phyloP scores from a whole-genome alignment of 2,797 vertebrate genomes.

The Monodelphis domestica region DNA sequence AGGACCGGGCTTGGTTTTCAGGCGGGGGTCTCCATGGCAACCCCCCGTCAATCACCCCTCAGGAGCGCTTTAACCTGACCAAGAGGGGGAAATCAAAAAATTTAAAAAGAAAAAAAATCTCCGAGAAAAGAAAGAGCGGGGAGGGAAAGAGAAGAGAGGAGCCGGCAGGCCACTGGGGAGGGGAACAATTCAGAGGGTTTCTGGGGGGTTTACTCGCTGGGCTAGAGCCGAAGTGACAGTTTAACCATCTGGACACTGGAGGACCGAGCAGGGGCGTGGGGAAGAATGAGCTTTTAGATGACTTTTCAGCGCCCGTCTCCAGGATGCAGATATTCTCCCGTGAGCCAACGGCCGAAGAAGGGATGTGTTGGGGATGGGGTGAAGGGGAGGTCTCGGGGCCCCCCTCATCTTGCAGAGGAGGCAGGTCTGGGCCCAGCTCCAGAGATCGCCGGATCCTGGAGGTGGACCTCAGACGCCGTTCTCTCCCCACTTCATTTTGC shows the following conservation, averaged over 20 bases:
- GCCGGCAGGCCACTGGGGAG: slow-evolving; percentile 59
- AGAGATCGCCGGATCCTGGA: slow-evolving; percentile 15
- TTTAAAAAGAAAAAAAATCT: slow-evolving; percentile 54
- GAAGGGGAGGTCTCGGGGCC: neutral
- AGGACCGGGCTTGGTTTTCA: slow-evolving; percentile 87
- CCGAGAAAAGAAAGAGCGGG: slow-evolving; percentile 67
- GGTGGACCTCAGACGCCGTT: slow-evolving; percentile 29
- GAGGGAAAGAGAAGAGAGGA: slow-evolving; percentile 71
- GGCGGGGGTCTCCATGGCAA: slow-evolving; percentile 86
- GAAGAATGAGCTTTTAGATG: neutral
- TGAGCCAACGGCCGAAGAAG: neutral
- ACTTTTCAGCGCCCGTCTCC: slow-evolving; percentile 9
- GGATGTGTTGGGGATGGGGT: neutral
- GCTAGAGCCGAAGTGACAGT: slow-evolving; percentile 39
- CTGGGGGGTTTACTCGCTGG: neutral
- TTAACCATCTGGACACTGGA: neutral
- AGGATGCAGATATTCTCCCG: neutral
- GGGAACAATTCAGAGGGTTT: slow-evolving; percentile 65
- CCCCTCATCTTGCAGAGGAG: neutral
- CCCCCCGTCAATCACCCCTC: slow-evolving; percentile 85
- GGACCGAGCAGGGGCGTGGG: slow-evolving; percentile 7
- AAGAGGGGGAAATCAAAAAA: slow-evolving; percentile 79
- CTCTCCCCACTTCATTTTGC: neutral
- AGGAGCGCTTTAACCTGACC: slow-evolving; percentile 78
- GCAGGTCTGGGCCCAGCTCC: slow-evolving; percentile 27